Evolutionary conservation across 2,888 invertebrate species (phyloP).

Genomic region (Altica lythri): DNA sequence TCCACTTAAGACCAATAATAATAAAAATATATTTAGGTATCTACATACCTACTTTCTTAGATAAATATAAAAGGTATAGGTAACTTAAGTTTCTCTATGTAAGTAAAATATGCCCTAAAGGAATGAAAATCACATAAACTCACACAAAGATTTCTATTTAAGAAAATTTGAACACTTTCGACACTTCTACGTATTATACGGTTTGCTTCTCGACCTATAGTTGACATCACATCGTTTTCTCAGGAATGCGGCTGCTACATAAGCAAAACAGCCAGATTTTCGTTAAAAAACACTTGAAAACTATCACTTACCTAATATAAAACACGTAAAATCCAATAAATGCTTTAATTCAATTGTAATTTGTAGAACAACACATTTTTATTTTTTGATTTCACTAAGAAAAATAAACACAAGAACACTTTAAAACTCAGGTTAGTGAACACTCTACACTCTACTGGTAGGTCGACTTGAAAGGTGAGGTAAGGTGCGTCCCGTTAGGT

Average conservation of each 20-base stretch:
- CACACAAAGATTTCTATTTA: slow-evolving; percentile 5
- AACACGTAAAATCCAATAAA: slow-evolving; percentile 10
- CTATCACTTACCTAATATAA: slow-evolving; percentile 5
- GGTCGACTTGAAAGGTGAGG: slow-evolving; percentile 50
- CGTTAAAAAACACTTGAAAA: neutral
- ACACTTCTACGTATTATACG: slow-evolving; percentile 2
- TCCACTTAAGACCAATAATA: no score
- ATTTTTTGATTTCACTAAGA: slow-evolving; percentile 12
- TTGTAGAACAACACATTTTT: slow-evolving; percentile 17
- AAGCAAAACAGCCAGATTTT: slow-evolving; percentile 17
- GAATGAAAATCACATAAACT: no score
- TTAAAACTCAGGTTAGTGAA: slow-evolving; percentile 33
- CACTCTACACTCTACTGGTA: slow-evolving; percentile 39
- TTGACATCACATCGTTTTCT: slow-evolving; percentile 39
- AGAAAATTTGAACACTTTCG: slow-evolving; percentile 1
- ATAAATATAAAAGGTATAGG: no score
- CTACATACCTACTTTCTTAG: no score
- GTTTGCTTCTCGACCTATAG: slow-evolving; percentile 41
- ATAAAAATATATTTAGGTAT: no score
- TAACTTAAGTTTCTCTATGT: no score
- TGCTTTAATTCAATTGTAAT: neutral
- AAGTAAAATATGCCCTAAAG: no score
- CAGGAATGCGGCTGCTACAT: slow-evolving; percentile 29
- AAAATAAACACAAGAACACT: slow-evolving; percentile 19
- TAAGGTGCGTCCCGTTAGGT: slow-evolving; percentile 55